Conservation (phyloP, 2,888 invertebrate genomes). For the Pogonocherus hispidulus region DNA sequence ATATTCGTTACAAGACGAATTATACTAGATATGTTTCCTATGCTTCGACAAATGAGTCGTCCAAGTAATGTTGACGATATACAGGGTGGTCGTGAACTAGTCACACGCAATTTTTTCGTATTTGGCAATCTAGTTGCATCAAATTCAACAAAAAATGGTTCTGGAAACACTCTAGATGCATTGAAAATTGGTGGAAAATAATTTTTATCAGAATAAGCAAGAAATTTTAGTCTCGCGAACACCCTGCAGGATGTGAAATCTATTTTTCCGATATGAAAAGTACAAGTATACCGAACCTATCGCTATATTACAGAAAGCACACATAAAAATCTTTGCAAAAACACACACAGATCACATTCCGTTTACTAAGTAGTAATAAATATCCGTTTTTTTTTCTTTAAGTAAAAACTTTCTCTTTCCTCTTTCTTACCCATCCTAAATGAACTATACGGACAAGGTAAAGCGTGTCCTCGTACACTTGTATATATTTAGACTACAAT, state of each 20-base stretch:
- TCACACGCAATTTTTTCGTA: not conserved
- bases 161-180: too few species aligned
- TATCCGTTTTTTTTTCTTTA: slow-evolving; percentile 23
- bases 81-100: not conserved
- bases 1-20: too few species aligned
- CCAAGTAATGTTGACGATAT: not conserved
- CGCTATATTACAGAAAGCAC: slow-evolving; percentile 50
- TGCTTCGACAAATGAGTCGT: not conserved
- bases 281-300: slow-evolving; percentile 55
- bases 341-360: slow-evolving; percentile 46
- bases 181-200: too few species aligned
- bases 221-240: not conserved
- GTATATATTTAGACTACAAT: slow-evolving; percentile 46
- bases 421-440: slow-evolving; percentile 21
- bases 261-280: slow-evolving; percentile 49
- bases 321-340: slow-evolving; percentile 47
- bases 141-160: not conserved
- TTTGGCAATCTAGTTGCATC: not conserved
- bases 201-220: too few species aligned
- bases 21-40: not conserved
- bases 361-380: slow-evolving; percentile 18
- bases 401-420: not conserved
- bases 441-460: slow-evolving; percentile 52
- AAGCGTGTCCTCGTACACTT: slow-evolving; percentile 56
- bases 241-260: not conserved